Percentiles rank a stretch among this genome's conserved stretches.
phyloP scores from a whole-genome alignment of 2,113 vertebrate genomes.

The Hepsetus odoe region DNA sequence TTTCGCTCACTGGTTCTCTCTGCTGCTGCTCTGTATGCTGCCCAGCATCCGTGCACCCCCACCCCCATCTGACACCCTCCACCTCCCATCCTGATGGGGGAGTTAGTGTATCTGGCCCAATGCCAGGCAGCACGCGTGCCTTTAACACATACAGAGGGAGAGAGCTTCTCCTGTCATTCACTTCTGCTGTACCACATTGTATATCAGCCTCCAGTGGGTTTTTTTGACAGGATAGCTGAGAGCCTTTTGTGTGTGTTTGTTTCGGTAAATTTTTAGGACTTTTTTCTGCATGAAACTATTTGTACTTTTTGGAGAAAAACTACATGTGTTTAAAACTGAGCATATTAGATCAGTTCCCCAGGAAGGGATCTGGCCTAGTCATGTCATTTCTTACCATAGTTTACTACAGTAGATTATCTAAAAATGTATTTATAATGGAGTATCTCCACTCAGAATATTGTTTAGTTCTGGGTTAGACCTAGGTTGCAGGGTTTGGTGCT shows the following conservation, averaged over 20 bases:
- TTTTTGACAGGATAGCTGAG: constrained; percentile 16
- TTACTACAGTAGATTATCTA: too few relatives aligned
- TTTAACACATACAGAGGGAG: neutral
- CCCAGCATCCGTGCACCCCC: constrained; percentile 13
- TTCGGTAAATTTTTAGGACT: too few relatives aligned
- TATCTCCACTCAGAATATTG: too few relatives aligned
- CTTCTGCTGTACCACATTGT: constrained; percentile 5
- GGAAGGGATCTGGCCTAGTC: too few relatives aligned
- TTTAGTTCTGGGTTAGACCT: too few relatives aligned
- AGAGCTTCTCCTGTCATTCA: constrained; percentile 12
- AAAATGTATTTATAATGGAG: too few relatives aligned
- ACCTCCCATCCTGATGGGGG: constrained; percentile 25
- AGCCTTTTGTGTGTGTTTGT: neutral
- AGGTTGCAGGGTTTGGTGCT: too few relatives aligned
- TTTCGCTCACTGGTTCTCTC: constrained; percentile 16
- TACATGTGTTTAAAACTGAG: too few relatives aligned
- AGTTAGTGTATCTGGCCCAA: constrained; percentile 41
- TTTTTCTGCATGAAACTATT: too few relatives aligned
- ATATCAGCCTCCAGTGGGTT: neutral
- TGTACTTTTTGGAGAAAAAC: constrained; percentile 51
- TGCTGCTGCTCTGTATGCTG: constrained; percentile 10
- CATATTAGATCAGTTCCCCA: too few relatives aligned
- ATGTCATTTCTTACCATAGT: too few relatives aligned
- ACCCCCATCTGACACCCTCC: constrained; percentile 2
- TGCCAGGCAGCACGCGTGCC: constrained; percentile 38